Evolutionary conservation across 1,140 invertebrate genomes (phyloP), one percentile per base, ranked within the genome.

Genomic region (Teleogryllus occipitalis): DNA sequence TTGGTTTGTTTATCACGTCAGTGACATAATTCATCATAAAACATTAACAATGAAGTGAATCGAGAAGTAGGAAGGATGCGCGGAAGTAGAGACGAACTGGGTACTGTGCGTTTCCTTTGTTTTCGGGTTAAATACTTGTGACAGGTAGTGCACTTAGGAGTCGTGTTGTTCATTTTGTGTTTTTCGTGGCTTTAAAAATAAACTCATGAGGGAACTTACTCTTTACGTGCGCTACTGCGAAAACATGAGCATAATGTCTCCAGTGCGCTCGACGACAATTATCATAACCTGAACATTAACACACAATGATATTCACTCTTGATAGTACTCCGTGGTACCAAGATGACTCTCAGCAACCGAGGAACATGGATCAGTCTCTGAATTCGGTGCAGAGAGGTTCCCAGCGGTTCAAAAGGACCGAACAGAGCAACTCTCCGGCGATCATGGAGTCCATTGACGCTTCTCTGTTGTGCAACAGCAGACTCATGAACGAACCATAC

Each of bases 371-470:
- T 65, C 54, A 65, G 54, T 65, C 54, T 65, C 10, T 65, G 54
- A 65, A 65, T 65, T 14, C 54, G 10, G 54, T 18, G 54, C 54
- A 65, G 18, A 65, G 54, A 18, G 18, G 10, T 10, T 65, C 54
- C 18, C 54, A 65, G 10, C 10, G 54, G 18, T 65, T 65, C 18
- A 65, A 18, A 65, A 10, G 54, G 10, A 65, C 54, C 18, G 54
- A 65, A 18, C 54, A 65, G 18, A 65, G 54, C 54, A 65, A 10
- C 10, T 80, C 82, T 48, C 80, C 83, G 18, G 83, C 83, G 8
- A 82, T 84, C 8, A 83, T 84, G 83, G 80, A 83, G 78, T 83
- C 83, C 27, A 81, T 84, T 73, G 82, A 84, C 74, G 80, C 81
- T 39, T 80, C 79, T 39, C 7, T 79, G 10, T 47, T 75, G 47